Base-by-base conservation (phyloP, 2,888 invertebrate species). In the Pyrgus malvae region DNA sequence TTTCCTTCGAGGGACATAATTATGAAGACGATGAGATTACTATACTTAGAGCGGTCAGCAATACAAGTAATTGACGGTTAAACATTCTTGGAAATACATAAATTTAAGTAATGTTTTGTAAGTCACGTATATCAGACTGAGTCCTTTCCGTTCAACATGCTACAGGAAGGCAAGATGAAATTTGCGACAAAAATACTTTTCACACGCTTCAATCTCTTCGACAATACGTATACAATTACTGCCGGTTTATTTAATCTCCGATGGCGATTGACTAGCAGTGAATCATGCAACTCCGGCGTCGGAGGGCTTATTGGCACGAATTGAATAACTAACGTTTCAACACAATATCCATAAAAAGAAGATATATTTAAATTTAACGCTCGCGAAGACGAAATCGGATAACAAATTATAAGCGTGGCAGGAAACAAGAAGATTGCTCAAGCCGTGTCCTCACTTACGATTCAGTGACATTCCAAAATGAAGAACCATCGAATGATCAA, bases 171-270 rank as follows among this genome's bases (percentile, higher is more conserved):
- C 48, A 58, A 55, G 55, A 63, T 61, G 60, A 69, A 74, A 74
- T 74, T 72, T 58, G 67, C 64, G 66, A 65, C 69, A 70, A 73
- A 41, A 14, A 25, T n/a, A 41, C 8, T 4, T 63, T 60, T 69
- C 60, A 63, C 66, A 67, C 63, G 64, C 63, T 64, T 65, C 66
- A 64, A 57, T 65, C 58, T 62, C 60, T 65, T 61, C 57, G 54
- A 63, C 68, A 64, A 65, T 63, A 59, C 59, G 66, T 68, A 66
- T 63, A 72, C 76, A 77, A 72, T 71, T 67, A 69, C 64, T 61
- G 67, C 64, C 69, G 71, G 74, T 77, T 76, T 74, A 83, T 81
- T 79, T 75, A 75, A 83, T 79, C 77, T 76, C 61, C 65, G 63
- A 67, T 60, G 57, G 60, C 69, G 72, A 78, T 74, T 76, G 72